Conservation (phyloP, 2,113 vertebrate genomes). For the Ibidorhyncha struthersii region DNA sequence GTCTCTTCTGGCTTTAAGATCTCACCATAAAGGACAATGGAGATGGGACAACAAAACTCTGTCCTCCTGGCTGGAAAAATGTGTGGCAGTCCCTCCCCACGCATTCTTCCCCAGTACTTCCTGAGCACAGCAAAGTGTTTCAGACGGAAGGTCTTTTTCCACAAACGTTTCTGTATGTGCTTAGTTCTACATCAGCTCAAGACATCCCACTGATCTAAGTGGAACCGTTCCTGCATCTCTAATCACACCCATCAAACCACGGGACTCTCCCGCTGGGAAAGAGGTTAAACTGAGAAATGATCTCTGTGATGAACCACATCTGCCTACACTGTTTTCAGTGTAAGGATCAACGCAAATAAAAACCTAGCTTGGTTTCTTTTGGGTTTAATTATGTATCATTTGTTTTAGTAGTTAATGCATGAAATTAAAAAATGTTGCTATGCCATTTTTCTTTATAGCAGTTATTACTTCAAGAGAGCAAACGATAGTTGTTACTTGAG, state of each 20-base stretch:
- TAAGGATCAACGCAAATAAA: background rate
- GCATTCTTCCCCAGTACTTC: background rate
- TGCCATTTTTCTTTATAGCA: background rate
- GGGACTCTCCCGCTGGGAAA: background rate
- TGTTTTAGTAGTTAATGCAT: background rate
- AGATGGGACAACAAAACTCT: background rate
- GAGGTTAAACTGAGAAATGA: background rate
- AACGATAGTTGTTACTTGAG: background rate
- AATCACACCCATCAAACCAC: background rate
- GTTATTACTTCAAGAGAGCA: background rate
- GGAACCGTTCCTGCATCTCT: background rate
- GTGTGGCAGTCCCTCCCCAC: fast-evolving
- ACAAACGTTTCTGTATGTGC: background rate
- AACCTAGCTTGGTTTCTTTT: background rate
- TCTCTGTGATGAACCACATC: background rate
- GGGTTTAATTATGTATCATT: background rate
- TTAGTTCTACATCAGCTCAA: background rate
- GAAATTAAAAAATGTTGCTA: background rate
- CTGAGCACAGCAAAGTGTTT: background rate
- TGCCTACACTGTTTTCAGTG: background rate
- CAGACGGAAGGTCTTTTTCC: background rate
- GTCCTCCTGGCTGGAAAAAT: background rate
- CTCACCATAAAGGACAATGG: background rate
- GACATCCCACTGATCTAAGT: background rate
- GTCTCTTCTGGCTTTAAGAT: background rate